Evolutionary conservation across 2,888 invertebrate species (phyloP).

Genomic region (Scaeva pyrastri): DNA sequence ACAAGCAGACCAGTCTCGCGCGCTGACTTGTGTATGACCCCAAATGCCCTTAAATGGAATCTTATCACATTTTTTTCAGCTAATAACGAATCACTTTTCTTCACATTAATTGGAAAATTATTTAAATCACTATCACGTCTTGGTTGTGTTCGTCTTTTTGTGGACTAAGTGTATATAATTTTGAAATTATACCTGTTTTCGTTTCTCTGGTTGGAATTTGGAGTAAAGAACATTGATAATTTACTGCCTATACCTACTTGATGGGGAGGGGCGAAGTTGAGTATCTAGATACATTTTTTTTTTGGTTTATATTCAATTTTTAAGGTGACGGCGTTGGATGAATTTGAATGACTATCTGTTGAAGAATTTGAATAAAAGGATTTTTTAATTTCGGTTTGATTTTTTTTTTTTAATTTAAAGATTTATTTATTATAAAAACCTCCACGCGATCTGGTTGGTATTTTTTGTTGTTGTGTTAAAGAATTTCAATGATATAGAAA

Average conservation of each 20-base stretch:
- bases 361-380: conserved; percentile 66
- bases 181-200: conserved; percentile 55
- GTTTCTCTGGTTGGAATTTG: conserved; percentile 45
- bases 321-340: conserved; percentile 36
- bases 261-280: conserved; percentile 3
- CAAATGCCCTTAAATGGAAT: conserved; percentile 64
- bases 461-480: not conserved
- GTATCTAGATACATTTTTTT: conserved; percentile 58
- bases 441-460: conserved; percentile 26
- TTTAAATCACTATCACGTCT: conserved; percentile 75
- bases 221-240: conserved; percentile 61
- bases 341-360: conserved; percentile 66
- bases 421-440: conserved; percentile 53
- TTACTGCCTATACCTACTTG: conserved; percentile 6
- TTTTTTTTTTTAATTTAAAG: conserved; percentile 32
- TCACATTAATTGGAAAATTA: conserved; percentile 75
- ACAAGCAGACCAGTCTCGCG: conserved; percentile 7
- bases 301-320: conserved; percentile 19
- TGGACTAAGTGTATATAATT: conserved; percentile 38
- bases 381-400: conserved; percentile 11
- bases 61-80: conserved; percentile 74
- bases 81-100: conserved; percentile 75
- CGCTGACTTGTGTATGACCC: conserved; percentile 64
- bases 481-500: conserved; percentile 29
- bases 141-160: conserved; percentile 9